A percentile compares a stretch with the other conserved stretches of the same genome.
These are phyloP conservation scores for Hydroisotoma schaefferi DNA, from an alignment of 2,888 invertebrate genomes.

Conservation along the genomic window DNA sequence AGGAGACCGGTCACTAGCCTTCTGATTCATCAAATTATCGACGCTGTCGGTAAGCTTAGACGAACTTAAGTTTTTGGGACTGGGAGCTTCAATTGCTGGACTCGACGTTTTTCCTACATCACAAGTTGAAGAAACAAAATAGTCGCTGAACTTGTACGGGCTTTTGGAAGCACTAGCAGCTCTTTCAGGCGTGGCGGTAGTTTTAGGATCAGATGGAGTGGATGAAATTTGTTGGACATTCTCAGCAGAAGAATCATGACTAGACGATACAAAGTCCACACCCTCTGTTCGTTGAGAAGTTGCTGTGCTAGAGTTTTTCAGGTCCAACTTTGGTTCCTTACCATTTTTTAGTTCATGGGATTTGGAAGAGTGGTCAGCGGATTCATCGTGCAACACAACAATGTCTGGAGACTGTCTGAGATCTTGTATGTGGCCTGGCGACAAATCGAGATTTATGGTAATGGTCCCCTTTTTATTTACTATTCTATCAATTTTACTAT, in stretches of 20 bases:
- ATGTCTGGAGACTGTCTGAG: conserved; percentile 15
- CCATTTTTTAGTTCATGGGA: conserved; percentile 2
- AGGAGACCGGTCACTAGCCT: conserved; percentile 4
- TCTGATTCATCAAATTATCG: background rate
- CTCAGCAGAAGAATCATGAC: conserved; percentile 10
- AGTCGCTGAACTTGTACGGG: conserved; percentile 9
- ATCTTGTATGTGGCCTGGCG: conserved; percentile 11
- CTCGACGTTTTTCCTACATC: background rate
- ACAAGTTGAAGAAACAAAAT: conserved; percentile 5
- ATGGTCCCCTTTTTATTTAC: conserved; percentile 12
- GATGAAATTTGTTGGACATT: background rate
- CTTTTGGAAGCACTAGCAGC: conserved; percentile 12
- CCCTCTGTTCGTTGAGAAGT: conserved; percentile 1
- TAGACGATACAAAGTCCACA: conserved; percentile 9
- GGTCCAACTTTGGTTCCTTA: background rate
- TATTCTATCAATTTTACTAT: conserved; percentile 1
- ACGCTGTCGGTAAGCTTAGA: conserved; percentile 7
- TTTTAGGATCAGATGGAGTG: background rate
- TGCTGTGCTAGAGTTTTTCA: background rate
- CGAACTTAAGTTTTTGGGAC: background rate
- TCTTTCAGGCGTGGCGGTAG: background rate
- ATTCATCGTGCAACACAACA: background rate
- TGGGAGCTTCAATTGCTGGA: background rate
- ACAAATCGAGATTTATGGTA: conserved; percentile 1
- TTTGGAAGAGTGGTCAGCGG: background rate